A percentile compares a stretch with the other conserved stretches of the same genome.
phyloP scores from a whole-genome alignment of 1,140 invertebrate genomes.

The Scaptomyza hsui region DNA sequence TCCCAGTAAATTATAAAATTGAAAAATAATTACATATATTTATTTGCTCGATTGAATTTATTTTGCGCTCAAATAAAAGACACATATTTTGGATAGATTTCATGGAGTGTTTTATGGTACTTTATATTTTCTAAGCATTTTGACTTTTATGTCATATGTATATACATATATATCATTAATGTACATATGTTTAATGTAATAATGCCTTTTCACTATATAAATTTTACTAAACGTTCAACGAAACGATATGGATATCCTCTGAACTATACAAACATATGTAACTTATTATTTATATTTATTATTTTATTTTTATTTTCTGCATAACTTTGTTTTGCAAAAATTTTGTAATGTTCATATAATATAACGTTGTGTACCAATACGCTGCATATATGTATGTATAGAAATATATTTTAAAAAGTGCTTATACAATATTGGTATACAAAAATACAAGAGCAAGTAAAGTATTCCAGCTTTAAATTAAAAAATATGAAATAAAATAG shows the following conservation, averaged over 20 bases:
- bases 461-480: too few relatives aligned
- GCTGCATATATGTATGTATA: slow-evolving; percentile 10
- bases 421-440: slow-evolving; percentile 21
- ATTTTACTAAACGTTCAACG: slow-evolving; percentile 74
- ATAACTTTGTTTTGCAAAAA: slow-evolving; percentile 24
- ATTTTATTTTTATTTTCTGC: slow-evolving; percentile 9
- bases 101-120: slow-evolving; percentile 37
- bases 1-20: too few relatives aligned
- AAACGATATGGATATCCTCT: slow-evolving; percentile 73
- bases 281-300: slow-evolving; percentile 5
- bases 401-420: slow-evolving; percentile 24
- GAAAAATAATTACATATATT: background rate
- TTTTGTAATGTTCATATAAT: slow-evolving; percentile 10
- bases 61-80: slow-evolving; percentile 65
- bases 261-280: slow-evolving; percentile 16
- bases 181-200: slow-evolving; percentile 49
- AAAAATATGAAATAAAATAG: too few relatives aligned
- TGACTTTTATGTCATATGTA: slow-evolving; percentile 7
- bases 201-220: slow-evolving; percentile 36
- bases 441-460: background rate
- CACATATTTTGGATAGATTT: slow-evolving; percentile 53
- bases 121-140: slow-evolving; percentile 10
- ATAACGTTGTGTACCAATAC: background rate
- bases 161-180: slow-evolving; percentile 35
- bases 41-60: slow-evolving; percentile 46